Evolutionary conservation across 2,888 invertebrate genomes (phyloP), one percentile per base, ranked within the genome.

Genomic region (Elegia similella): DNA sequence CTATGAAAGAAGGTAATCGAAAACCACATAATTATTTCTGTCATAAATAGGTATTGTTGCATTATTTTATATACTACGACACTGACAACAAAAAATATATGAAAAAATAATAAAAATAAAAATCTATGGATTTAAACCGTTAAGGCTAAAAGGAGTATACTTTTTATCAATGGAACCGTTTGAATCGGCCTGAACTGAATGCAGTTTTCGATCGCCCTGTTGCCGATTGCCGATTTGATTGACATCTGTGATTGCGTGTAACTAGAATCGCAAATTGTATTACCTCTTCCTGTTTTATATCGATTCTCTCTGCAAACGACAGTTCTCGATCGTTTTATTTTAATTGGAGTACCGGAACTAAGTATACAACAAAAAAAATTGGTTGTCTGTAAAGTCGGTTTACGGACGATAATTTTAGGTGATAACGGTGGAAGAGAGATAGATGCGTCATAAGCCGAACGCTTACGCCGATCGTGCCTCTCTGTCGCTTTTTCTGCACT

Each of bases 161-260:
- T 13, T 13, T 32, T n/a, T 32, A 3, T 50, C 32, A 55, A 56
- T 57, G n/a, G 16, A 56, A 52, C 32, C 23, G 23, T 42, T 47
- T 38, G 29, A 17, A 52, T 42, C 32, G 13, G n/a, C 46, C 29
- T 42, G 38, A n/a, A 52, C 29, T 42, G 38, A n/a, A 52, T 46
- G 43, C 12, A 54, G 53, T 44, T 54, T 54, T 54, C 44, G 8
- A 53, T 43, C 6, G 30, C 7, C 29, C 17, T 12, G 42, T 23
- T 12, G 8, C 16, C 44, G 44, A 54, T 54, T 54, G 54, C 13
- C 32, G 50, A 50, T 32, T 50, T 50, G 50, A 50, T 50, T 50
- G 50, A 50, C 50, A 34, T 32, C 50, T 50, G 50, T 6, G 32
- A 34, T 32, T 50, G 32, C 7, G 16, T 0, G 34, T 38, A 38